A percentile compares a stretch with the other conserved stretches of the same genome.
These are phyloP conservation scores for Callyntrura sp. DNA, from an alignment of 2,888 invertebrate genomes.

Conservation along the genomic window DNA sequence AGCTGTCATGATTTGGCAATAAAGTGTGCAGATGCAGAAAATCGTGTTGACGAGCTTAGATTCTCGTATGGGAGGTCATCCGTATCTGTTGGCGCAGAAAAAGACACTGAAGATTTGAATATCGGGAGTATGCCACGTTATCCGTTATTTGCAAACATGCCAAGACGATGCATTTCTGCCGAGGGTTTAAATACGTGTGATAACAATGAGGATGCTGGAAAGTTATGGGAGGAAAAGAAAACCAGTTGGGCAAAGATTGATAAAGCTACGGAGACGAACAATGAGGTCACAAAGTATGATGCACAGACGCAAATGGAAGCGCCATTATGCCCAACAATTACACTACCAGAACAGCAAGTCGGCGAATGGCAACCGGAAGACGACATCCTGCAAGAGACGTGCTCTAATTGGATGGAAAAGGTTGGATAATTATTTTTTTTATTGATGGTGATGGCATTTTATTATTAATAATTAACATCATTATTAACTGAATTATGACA, in stretches of 20 bases:
- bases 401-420: constrained; percentile 83
- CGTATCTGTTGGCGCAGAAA: background rate
- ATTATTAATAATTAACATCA: background rate
- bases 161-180: constrained; percentile 50
- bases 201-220: background rate
- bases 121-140: too few relatives aligned
- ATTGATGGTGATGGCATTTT: background rate
- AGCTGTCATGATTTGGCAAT: constrained; percentile 81
- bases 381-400: constrained; percentile 80
- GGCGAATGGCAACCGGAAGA: constrained; percentile 64
- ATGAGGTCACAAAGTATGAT: constrained; percentile 52
- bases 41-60: constrained; percentile 81
- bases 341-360: constrained; percentile 19
- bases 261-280: constrained; percentile 73
- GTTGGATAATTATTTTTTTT: constrained; percentile 55
- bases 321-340: background rate
- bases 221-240: background rate
- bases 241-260: constrained; percentile 54
- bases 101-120: background rate
- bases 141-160: background rate
- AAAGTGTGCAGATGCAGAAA: constrained; percentile 82
- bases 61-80: constrained; percentile 73
- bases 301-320: constrained; percentile 64
- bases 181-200: constrained; percentile 37
- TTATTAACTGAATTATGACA: background rate